Base-by-base conservation (phyloP, 2,113 vertebrate genomes). In the Columba livia region DNA sequence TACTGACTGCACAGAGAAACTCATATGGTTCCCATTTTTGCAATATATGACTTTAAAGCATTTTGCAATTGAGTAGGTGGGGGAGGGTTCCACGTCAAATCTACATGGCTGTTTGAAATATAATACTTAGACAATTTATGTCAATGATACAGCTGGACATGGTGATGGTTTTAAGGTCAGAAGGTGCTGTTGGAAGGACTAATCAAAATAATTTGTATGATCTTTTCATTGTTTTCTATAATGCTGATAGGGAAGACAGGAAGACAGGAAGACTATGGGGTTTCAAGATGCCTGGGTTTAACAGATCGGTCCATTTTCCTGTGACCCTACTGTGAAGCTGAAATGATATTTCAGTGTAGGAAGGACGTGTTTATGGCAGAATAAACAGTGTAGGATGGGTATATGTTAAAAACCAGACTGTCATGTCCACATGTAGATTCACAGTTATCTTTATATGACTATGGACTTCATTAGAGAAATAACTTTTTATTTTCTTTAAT, bases 21-120 rank as follows among this genome's bases (percentile, higher is more conserved):
- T 71, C 93, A 96, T 87, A 89, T 92, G 86, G 79, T 94, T 98
- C 61, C 15, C 66, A 97, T 97, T 96, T 95, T 88, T 87, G 61
- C 54, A 96, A 96, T 97, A 87, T 77, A 89, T 70, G 95, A 90
- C 89, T 85, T 94, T 88, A 96, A 93, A 96, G n/a, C 17, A 20
- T 74, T 97, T 92, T 92, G 51, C 64, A 94, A 95, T 85, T 53
- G 31, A 88, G 65, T 60, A 8, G 15, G 14, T 60, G 29, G 12
- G 26, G 31, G 19, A 74, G 12, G 26, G 6, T 34, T 16, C 36
- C 60, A 94, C 71, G 78, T 83, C 19, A 90, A 84, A 80, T 94
- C 32, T 66, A 90, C 73, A 81, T 2, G 13, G 65, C 61, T 82
- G 85, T 64, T 79, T 79, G n/a, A 32, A 48, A 50, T 47, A 47